Evolutionary conservation across 2,888 invertebrate genomes (phyloP).

Genomic region (Oligia fasciuncula): DNA sequence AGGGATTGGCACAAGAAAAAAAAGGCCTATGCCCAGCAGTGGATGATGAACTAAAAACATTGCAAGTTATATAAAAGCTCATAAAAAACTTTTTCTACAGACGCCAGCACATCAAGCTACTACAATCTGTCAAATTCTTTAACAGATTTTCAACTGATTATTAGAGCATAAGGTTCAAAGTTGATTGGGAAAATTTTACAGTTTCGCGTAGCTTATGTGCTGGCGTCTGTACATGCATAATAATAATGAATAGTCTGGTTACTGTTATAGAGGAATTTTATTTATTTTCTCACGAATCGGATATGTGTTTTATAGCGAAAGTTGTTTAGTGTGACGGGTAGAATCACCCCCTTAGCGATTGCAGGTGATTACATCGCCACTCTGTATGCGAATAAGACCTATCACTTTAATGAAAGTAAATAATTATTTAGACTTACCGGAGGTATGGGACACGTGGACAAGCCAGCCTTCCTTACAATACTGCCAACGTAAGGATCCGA

Average conservation of each 20-base stretch:
- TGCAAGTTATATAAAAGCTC: too few relatives aligned
- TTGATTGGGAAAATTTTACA: too few relatives aligned
- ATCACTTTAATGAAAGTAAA: neutral
- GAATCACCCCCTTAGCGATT: neutral
- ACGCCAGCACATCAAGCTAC: too few relatives aligned
- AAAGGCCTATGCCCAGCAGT: too few relatives aligned
- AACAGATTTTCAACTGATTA: too few relatives aligned
- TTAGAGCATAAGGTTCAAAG: too few relatives aligned
- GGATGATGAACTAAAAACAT: too few relatives aligned
- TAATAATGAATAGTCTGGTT: neutral
- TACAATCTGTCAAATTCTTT: too few relatives aligned
- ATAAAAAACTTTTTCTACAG: too few relatives aligned
- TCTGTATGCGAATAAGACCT: neutral
- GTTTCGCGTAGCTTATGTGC: too few relatives aligned
- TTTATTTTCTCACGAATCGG: neutral
- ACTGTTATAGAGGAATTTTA: neutral
- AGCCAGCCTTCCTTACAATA: constrained; percentile 29
- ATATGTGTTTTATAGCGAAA: neutral
- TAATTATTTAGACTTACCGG: constrained; percentile 31
- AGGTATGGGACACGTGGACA: constrained; percentile 41
- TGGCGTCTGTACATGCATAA: neutral
- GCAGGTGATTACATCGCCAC: neutral
- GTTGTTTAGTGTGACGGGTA: neutral
- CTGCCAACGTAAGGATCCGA: constrained; percentile 60
- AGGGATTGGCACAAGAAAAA: too few relatives aligned